Evolutionary conservation across 2,797 vertebrate genomes (phyloP), one percentile per base, ranked within the genome.

Genomic region (Anisognathus igniventris): DNA sequence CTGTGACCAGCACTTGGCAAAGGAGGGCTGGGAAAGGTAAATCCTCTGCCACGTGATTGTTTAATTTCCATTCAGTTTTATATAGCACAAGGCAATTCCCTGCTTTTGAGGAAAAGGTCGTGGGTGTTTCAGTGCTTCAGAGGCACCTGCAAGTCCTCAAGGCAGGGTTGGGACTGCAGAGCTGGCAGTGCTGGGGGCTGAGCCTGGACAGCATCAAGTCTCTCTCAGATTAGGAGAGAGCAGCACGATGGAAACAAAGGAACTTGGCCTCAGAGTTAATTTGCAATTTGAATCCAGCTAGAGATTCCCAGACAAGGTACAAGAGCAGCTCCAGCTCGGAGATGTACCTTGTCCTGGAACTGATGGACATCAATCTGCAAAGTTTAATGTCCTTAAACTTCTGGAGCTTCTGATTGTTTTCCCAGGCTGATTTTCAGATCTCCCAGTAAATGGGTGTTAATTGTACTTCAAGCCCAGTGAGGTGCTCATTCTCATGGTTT

Each of bases 81-180:
- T 14, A 12, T 11, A 92, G 91, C 71, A 58, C 44, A 3, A 35
- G 64, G 86, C 33, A 24, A n/a, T 84, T 45, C 58, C 22, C 39
- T 72, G 92, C 81, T 88, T 47, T 89, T 86, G 80, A 91, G 89
- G 80, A 81, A 79, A 42, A 33, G 44, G 31, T 64, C 0, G 0
- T 51, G 89, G 61, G 51, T 64, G 53, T 61, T 76, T 37, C 10
- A 16, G 23, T 22, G 51, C 74, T 37, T 21, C 25, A 54, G 78
- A 56, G 67, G 64, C 87, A 76, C 84, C 89, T 73, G 86, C 44
- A 19, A 53, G 75, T 45, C 83, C 62, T 94, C 78, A 7, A 6
- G 0, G 19, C n/a, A 2, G 28, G 2, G 64, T 12, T 73, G 31
- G 28, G 45, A 14, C 19, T 28, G 53, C 30, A 19, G 72, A 68